phyloP scores from a whole-genome alignment of 2,113 vertebrate species.

The Diphyllodes magnificus region DNA sequence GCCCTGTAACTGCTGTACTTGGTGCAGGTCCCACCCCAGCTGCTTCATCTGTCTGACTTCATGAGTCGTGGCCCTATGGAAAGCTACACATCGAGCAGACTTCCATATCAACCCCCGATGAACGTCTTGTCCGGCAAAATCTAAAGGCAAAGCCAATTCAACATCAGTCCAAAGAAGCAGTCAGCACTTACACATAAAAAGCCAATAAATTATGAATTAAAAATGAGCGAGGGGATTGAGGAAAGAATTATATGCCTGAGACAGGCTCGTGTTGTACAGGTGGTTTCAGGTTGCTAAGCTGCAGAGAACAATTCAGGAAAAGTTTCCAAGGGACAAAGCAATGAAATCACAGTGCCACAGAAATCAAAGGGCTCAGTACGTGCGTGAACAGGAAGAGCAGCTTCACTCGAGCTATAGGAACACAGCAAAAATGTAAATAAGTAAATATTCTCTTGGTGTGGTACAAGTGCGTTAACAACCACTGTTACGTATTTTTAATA shows the following conservation, averaged over 20 bases:
- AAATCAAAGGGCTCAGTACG: background rate
- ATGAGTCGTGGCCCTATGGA: background rate
- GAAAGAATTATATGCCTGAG: background rate
- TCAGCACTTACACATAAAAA: background rate
- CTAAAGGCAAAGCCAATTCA: background rate
- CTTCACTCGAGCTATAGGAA: background rate
- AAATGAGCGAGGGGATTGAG: background rate
- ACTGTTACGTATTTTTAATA: rapidly evolving
- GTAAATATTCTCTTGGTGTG: background rate
- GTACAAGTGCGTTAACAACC: rapidly evolving
- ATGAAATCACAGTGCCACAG: background rate
- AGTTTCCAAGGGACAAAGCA: background rate
- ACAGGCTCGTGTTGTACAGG: background rate
- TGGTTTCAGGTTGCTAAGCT: background rate
- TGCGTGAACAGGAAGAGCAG: background rate
- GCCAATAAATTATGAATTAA: background rate
- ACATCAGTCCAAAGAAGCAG: background rate
- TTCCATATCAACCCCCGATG: background rate
- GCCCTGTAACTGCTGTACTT: background rate
- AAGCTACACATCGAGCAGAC: background rate
- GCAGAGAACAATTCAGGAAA: background rate
- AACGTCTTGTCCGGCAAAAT: background rate
- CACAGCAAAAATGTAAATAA: background rate
- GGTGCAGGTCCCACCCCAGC: background rate
- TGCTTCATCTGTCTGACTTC: background rate